phyloP scores from a whole-genome alignment of 1,140 invertebrate species.

The Drosophila serrata region DNA sequence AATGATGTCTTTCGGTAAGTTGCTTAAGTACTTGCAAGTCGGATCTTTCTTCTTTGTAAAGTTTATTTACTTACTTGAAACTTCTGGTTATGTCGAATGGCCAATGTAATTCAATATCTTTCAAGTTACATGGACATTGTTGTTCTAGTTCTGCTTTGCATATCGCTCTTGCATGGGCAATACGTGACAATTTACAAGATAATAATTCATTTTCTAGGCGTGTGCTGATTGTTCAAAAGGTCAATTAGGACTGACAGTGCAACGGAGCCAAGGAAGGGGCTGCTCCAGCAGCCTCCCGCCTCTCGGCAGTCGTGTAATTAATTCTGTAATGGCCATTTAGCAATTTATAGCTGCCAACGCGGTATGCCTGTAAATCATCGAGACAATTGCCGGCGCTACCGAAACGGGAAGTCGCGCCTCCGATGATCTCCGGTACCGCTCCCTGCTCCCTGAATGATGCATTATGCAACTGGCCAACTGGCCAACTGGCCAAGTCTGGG shows the following conservation, averaged over 20 bases:
- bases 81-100: slow-evolving; percentile 14
- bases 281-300: not conserved
- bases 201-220: slow-evolving; percentile 63
- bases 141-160: slow-evolving; percentile 24
- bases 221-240: slow-evolving; percentile 49
- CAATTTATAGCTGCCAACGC: slow-evolving; percentile 47
- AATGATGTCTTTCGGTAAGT: slow-evolving; percentile 33
- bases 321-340: slow-evolving; percentile 55
- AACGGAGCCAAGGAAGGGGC: not conserved
- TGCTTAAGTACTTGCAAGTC: not conserved
- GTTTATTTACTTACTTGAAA: slow-evolving; percentile 4
- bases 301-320: slow-evolving; percentile 34
- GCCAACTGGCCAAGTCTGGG: slow-evolving; percentile 34
- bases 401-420: slow-evolving; percentile 60
- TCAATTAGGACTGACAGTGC: slow-evolving; percentile 62
- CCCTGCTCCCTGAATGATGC: slow-evolving; percentile 44
- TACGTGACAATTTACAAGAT: slow-evolving; percentile 78
- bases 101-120: slow-evolving; percentile 43
- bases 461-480: slow-evolving; percentile 36
- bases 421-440: slow-evolving; percentile 5
- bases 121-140: slow-evolving; percentile 25
- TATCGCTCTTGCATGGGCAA: slow-evolving; percentile 50
- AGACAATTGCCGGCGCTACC: slow-evolving; percentile 70
- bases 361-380: slow-evolving; percentile 72
- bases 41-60: not conserved